Evolutionary conservation across 2,888 invertebrate genomes (phyloP).

Genomic region (Ochropleura leucogaster): DNA sequence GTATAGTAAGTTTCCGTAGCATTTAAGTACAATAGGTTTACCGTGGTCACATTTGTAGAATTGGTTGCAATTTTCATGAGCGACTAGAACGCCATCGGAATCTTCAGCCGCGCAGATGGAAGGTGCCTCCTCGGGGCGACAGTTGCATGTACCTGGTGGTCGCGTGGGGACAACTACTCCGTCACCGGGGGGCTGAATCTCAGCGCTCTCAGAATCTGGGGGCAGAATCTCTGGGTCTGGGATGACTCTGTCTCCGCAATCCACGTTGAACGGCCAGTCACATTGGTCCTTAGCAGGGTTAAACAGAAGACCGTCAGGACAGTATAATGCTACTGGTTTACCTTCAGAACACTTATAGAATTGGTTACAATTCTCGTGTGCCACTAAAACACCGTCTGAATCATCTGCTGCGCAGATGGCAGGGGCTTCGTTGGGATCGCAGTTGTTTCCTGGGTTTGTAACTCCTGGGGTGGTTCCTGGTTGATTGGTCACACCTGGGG

Average conservation of each 20-base stretch:
- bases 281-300: constrained; percentile 68
- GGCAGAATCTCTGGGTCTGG: no score
- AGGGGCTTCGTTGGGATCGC: constrained; percentile 68
- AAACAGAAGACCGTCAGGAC: constrained; percentile 63
- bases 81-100: constrained; percentile 68
- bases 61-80: constrained; percentile 73
- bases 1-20: constrained; percentile 64
- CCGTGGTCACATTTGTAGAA: constrained; percentile 72
- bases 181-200: constrained; percentile 15
- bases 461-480: background rate
- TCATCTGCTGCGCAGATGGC: constrained; percentile 66
- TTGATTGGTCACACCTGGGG: constrained; percentile 10
- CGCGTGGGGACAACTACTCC: constrained; percentile 16
- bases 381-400: constrained; percentile 69
- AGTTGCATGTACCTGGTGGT: constrained; percentile 36
- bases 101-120: constrained; percentile 67
- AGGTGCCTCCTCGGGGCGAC: constrained; percentile 66
- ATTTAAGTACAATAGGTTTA: constrained; percentile 61
- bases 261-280: constrained; percentile 72
- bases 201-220: constrained; percentile 37
- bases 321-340: constrained; percentile 61
- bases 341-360: constrained; percentile 71
- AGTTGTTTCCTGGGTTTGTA: constrained; percentile 20
- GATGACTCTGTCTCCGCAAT: constrained; percentile 66
- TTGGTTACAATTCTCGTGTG: constrained; percentile 74